Evolutionary conservation across 1,140 invertebrate species (phyloP).

Genomic region (Fragariocoptes setiger): DNA sequence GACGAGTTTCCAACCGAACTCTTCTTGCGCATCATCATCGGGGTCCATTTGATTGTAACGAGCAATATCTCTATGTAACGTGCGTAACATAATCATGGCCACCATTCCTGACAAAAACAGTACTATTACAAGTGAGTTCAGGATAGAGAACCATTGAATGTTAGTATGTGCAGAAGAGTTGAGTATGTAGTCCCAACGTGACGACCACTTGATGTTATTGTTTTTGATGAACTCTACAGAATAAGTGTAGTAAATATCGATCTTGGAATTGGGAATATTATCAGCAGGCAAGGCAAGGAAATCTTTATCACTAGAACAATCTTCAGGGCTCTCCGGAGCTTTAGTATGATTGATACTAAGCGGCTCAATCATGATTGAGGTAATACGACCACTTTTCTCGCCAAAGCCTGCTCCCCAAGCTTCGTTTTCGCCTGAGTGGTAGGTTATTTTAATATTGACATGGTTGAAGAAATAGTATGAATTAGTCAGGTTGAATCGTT

Average conservation of each 20-base stretch:
- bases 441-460: conserved; percentile 65
- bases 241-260: conserved; percentile 55
- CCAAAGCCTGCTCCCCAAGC: conserved; percentile 45
- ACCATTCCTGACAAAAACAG: conserved; percentile 75
- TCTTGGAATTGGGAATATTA: conserved; percentile 30
- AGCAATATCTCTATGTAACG: conserved; percentile 90
- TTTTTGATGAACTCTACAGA: conserved; percentile 34
- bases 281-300: conserved; percentile 22
- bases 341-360: conserved; percentile 33
- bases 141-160: conserved; percentile 72
- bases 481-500: conserved; percentile 25
- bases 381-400: conserved; percentile 55
- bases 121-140: conserved; percentile 27
- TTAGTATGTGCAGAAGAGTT: conserved; percentile 93
- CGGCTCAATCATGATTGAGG: conserved; percentile 42
- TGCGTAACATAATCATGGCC: conserved; percentile 88
- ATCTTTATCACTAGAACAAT: conserved; percentile 21
- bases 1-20: conserved; percentile 95
- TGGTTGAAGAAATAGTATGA: conserved; percentile 86
- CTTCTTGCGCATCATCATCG: conserved; percentile 79
- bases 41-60: conserved; percentile 63
- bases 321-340: conserved; percentile 10
- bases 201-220: conserved; percentile 78
- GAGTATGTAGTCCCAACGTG: conserved; percentile 93
- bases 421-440: conserved; percentile 50